These are phyloP conservation scores for Heliopora coerulea DNA, from an alignment of 92 coral and sea anemone species.

Conservation along the genomic window DNA sequence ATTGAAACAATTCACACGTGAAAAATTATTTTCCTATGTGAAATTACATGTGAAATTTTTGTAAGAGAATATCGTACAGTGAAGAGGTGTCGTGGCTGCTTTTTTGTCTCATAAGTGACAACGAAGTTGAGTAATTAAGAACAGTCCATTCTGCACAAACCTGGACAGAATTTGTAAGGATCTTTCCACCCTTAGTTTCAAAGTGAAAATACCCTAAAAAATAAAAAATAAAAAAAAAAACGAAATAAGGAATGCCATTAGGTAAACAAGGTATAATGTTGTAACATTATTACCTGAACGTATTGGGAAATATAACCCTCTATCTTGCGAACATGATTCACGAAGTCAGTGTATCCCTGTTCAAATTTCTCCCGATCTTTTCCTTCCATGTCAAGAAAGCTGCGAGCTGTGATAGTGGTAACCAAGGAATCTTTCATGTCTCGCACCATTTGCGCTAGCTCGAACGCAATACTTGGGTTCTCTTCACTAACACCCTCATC, in stretches of 20 bases:
- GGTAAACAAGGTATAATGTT: neutral
- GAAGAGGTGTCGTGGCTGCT: too few species aligned
- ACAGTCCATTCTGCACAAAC: conserved; percentile 38
- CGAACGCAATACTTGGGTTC: conserved; percentile 72
- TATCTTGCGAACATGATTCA: conserved; percentile 69
- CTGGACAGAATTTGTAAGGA: conserved; percentile 79
- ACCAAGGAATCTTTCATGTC: conserved; percentile 69
- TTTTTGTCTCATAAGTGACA: too few species aligned
- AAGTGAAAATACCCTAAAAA: conserved; percentile 72
- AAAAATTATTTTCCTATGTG: too few species aligned
- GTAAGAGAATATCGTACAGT: too few species aligned
- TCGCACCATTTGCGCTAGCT: conserved; percentile 55
- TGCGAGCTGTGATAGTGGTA: conserved; percentile 60
- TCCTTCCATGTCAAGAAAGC: conserved; percentile 76
- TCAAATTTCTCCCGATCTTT: conserved; percentile 83
- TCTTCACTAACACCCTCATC: conserved; percentile 50
- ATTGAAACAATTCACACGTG: too few species aligned
- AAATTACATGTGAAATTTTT: too few species aligned
- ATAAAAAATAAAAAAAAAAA: neutral
- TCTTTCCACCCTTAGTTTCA: conserved; percentile 72
- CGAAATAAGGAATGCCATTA: neutral
- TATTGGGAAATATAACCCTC: conserved; percentile 79
- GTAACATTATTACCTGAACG: conserved; percentile 59
- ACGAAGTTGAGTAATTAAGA: too few species aligned
- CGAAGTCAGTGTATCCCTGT: conserved; percentile 75